Percentiles rank a stretch among this genome's conserved stretches.
Evolutionary conservation across 2,113 vertebrate genomes (phyloP).

Genomic region (Gnathonemus longibarbis): DNA sequence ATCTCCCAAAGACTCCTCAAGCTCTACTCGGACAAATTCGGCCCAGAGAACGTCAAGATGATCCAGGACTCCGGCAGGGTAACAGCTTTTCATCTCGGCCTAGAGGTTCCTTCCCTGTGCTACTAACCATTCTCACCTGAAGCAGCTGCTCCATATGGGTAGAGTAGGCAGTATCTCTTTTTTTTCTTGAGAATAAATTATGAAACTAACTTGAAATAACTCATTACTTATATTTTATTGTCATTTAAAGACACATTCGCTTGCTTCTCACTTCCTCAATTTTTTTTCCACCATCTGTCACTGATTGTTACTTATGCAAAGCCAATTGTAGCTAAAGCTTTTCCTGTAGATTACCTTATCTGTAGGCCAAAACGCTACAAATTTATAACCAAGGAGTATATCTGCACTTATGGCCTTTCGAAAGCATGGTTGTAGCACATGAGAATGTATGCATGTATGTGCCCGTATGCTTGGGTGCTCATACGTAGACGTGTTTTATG

Average conservation of each 20-base stretch:
- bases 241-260: background rate
- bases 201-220: background rate
- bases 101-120: background rate
- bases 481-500: background rate
- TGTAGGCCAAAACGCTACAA: background rate
- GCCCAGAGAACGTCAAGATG: slow-evolving; percentile 96
- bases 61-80: slow-evolving; percentile 97
- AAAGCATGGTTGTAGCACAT: background rate
- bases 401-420: background rate
- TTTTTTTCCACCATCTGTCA: background rate
- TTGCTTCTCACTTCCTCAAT: background rate
- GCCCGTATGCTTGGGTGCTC: background rate
- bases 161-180: background rate
- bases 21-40: slow-evolving; percentile 96
- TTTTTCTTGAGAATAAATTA: background rate
- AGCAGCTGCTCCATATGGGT: background rate
- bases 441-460: background rate
- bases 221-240: background rate
- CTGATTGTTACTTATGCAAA: background rate
- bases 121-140: background rate
- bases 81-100: slow-evolving; percentile 21
- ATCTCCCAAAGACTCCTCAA: slow-evolving; percentile 94
- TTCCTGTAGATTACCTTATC: background rate
- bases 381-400: background rate
- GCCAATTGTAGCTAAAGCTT: background rate